Evolutionary conservation across 2,113 vertebrate species (phyloP).

Genomic region (Gymnobelideus leadbeateri): DNA sequence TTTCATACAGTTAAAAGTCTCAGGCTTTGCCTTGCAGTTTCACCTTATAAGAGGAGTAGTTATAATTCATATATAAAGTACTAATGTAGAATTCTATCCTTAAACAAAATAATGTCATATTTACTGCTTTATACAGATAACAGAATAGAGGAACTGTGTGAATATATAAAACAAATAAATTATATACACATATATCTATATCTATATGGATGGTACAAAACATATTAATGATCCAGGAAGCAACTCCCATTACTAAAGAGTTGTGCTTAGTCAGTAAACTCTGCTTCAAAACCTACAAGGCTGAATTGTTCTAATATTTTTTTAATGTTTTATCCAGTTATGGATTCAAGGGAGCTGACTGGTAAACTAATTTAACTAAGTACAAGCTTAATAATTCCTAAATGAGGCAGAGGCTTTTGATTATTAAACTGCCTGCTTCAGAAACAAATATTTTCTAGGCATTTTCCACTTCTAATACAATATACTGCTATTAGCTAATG

Average conservation of each 20-base stretch:
- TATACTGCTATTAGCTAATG: neutral
- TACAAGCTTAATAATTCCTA: neutral
- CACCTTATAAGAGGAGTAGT: neutral
- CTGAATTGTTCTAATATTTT: neutral
- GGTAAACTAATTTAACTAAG: neutral
- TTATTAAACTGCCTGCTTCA: neutral
- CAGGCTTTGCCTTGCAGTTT: neutral
- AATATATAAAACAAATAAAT: neutral
- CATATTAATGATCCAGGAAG: neutral
- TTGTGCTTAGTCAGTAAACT: neutral
- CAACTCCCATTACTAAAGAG: neutral
- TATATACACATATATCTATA: neutral
- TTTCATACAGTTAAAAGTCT: neutral
- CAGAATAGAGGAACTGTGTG: neutral
- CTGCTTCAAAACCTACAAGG: neutral
- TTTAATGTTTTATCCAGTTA: neutral
- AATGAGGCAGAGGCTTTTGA: neutral
- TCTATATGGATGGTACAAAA: neutral
- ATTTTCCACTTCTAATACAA: neutral
- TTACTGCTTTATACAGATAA: neutral
- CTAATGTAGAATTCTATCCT: neutral
- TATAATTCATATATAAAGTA: neutral
- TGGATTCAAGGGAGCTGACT: neutral
- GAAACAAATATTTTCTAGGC: neutral
- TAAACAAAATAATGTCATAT: neutral